Conservation (phyloP, 2,888 invertebrate species). For the Apamea monoglypha region DNA sequence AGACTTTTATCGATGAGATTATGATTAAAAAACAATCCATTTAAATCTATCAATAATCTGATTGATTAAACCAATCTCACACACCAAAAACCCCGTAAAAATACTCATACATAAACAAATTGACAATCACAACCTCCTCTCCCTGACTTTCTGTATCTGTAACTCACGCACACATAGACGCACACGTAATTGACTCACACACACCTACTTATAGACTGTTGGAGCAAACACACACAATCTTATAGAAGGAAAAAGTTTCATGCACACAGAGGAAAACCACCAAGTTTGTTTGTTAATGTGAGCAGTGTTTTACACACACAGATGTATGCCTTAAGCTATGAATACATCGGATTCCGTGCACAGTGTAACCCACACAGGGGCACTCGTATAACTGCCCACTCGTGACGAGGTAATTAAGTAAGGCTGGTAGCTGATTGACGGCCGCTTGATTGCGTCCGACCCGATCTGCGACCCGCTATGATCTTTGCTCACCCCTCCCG, state of each 20-base stretch:
- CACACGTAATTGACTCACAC: conserved; percentile 46
- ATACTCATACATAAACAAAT: conserved; percentile 43
- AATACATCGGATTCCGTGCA: conserved; percentile 6
- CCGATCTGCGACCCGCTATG: conserved; percentile 71
- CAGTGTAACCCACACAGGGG: conserved; percentile 46
- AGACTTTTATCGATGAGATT: neutral
- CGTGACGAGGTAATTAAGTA: conserved; percentile 79
- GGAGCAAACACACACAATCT: conserved; percentile 8
- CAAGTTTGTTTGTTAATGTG: conserved; percentile 41
- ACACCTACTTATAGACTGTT: conserved; percentile 13
- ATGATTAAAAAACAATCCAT: neutral
- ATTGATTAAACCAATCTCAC: conserved; percentile 22
- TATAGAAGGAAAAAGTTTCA: conserved; percentile 42
- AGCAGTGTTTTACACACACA: conserved; percentile 36
- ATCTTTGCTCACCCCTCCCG: conserved; percentile 69
- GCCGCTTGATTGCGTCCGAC: conserved; percentile 77
- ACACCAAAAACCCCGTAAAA: conserved; percentile 23
- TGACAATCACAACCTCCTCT: conserved; percentile 42
- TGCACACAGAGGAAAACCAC: conserved; percentile 24
- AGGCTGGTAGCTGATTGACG: conserved; percentile 78
- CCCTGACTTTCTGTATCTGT: conserved; percentile 51
- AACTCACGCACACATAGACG: conserved; percentile 14
- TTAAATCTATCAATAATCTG: conserved; percentile 1
- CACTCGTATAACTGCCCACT: conserved; percentile 58
- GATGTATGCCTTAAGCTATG: neutral